These are phyloP conservation scores for Vireo griseus DNA, from an alignment of 2,797 vertebrate species.

Conservation along the genomic window DNA sequence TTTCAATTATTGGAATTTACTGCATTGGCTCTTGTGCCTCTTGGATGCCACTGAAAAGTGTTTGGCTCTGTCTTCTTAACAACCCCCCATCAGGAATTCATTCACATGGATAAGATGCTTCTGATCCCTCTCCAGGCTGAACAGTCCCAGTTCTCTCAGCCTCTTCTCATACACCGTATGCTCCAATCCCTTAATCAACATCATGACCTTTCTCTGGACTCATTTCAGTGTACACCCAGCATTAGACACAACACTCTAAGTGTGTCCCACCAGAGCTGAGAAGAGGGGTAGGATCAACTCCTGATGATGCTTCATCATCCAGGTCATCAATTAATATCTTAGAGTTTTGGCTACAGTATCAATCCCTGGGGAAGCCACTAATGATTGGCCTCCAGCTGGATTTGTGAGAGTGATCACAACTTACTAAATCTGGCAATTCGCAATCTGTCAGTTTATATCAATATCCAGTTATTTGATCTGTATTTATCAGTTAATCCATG, in stretches of 20 bases:
- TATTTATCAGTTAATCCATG: neutral
- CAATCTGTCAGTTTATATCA: neutral
- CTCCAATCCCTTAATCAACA: neutral
- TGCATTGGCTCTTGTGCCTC: neutral
- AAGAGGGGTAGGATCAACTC: neutral
- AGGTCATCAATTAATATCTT: neutral
- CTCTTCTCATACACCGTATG: neutral
- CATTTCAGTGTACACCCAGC: neutral
- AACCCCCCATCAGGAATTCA: neutral
- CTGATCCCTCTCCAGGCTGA: neutral
- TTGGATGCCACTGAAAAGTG: neutral
- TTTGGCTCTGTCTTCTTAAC: neutral
- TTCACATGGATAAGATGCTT: neutral
- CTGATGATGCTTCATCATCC: neutral
- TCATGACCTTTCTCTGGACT: neutral
- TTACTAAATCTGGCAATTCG: neutral
- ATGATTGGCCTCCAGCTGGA: neutral
- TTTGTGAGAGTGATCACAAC: neutral
- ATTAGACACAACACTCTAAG: neutral
- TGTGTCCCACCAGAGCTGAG: neutral
- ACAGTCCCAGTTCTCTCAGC: neutral
- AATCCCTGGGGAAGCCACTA: neutral
- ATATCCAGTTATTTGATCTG: neutral
- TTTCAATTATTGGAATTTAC: neutral
- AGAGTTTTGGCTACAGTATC: neutral